Evolutionary conservation across 2,797 vertebrate genomes (phyloP).

Genomic region (Acropternis orthonyx): DNA sequence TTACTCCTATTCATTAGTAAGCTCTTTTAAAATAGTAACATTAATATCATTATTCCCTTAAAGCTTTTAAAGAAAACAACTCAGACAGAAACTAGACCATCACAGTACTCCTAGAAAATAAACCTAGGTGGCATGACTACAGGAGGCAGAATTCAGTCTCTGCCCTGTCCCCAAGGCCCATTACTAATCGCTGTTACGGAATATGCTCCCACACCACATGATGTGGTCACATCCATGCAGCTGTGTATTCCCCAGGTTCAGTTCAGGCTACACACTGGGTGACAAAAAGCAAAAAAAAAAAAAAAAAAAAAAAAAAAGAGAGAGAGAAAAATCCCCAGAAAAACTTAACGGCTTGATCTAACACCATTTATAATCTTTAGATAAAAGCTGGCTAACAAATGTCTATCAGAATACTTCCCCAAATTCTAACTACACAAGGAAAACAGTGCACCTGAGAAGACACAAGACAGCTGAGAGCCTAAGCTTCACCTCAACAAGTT

Average conservation of each 20-base stretch:
- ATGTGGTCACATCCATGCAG: not conserved
- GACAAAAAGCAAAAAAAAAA: not conserved
- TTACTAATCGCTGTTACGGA: constrained; percentile 8
- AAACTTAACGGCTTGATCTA: not conserved
- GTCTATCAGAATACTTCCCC: not conserved
- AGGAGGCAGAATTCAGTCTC: not conserved
- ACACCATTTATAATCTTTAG: not conserved
- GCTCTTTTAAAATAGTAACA: not conserved
- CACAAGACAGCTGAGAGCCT: not conserved
- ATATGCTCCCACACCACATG: not conserved
- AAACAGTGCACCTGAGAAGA: not conserved
- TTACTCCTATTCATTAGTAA: not conserved
- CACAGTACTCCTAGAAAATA: not conserved
- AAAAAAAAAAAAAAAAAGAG: accelerated
- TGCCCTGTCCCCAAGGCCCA: constrained; percentile 59
- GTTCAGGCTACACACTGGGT: not conserved
- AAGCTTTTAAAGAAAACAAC: constrained; percentile 18
- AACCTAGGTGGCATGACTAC: not conserved
- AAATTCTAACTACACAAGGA: not conserved
- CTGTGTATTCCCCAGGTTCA: not conserved
- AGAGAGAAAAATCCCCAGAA: not conserved
- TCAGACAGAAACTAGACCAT: not conserved
- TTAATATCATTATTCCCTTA: not conserved
- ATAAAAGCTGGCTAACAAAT: not conserved
- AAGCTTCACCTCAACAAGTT: not conserved